A percentile compares a stretch with the other conserved stretches of the same genome.
Conservation (phyloP, 2,113 vertebrate species). For the Struthio camelus region DNA sequence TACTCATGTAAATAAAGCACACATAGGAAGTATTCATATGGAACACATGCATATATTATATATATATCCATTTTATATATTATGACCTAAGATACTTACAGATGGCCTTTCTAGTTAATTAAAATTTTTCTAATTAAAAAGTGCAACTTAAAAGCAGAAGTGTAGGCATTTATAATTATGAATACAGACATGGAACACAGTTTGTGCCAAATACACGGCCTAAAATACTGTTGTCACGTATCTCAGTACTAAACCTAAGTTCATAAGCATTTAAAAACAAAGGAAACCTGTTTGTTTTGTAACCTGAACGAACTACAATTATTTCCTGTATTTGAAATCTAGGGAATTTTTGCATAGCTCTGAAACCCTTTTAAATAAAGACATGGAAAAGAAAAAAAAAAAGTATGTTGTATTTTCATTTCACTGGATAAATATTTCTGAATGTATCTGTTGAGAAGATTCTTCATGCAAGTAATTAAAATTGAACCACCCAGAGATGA, state of each 20-base stretch:
- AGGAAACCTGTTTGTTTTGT: neutral
- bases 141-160: neutral
- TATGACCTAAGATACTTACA: neutral
- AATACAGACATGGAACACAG: neutral
- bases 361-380: neutral
- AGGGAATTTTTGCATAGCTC: neutral
- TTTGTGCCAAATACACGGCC: neutral
- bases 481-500: neutral
- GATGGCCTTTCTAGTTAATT: neutral
- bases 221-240: neutral
- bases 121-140: neutral
- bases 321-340: neutral
- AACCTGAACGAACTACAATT: neutral
- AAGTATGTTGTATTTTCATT: neutral
- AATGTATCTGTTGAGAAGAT: neutral
- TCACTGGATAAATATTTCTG: conserved; percentile 13
- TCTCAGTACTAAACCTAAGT: neutral
- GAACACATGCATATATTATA: neutral
- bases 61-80: neutral
- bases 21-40: neutral
- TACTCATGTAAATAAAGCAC: neutral
- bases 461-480: neutral
- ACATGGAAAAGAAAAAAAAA: neutral
- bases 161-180: neutral
- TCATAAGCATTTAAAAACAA: neutral